These are phyloP conservation scores for Pterois miles DNA, from an alignment of 2,797 vertebrate species.

Conservation along the genomic window DNA sequence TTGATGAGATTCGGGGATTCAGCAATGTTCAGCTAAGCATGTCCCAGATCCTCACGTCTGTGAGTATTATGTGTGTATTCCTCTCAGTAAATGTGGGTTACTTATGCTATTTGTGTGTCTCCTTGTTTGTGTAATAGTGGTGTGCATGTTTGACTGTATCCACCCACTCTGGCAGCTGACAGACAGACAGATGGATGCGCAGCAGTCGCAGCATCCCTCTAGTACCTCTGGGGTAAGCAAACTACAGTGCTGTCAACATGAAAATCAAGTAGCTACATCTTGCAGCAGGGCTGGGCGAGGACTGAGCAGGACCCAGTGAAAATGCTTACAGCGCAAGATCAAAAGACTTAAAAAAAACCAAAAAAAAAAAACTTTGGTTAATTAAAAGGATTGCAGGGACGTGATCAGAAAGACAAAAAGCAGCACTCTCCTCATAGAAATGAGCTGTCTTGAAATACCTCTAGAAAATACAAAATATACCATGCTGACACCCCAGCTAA, in stretches of 20 bases:
- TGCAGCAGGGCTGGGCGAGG: background rate
- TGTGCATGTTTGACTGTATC: conserved; percentile 1
- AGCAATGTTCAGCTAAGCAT: conserved; percentile 28
- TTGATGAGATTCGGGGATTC: conserved; percentile 47
- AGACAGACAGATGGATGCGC: conserved; percentile 41
- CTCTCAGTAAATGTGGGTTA: conserved; percentile 11
- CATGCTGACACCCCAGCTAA: conserved; percentile 18
- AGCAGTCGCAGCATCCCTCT: conserved; percentile 33
- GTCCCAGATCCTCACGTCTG: conserved; percentile 53
- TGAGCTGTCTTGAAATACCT: conserved; percentile 25
- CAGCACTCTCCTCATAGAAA: conserved; percentile 11
- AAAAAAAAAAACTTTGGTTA: conserved; percentile 36
- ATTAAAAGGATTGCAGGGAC: conserved; percentile 49
- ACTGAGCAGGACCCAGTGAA: conserved; percentile 9
- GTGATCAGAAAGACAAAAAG: conserved; percentile 43
- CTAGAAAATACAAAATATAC: conserved; percentile 31
- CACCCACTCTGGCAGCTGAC: conserved; percentile 39
- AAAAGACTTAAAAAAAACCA: conserved; percentile 48
- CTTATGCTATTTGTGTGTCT: conserved; percentile 16
- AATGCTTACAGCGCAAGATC: conserved; percentile 45
- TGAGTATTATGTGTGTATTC: background rate
- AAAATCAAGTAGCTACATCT: conserved; percentile 33
- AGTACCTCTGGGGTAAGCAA: conserved; percentile 28
- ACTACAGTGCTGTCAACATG: conserved; percentile 27
- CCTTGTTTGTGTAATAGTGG: background rate